These are phyloP conservation scores for Champsocephalus gunnari DNA, from an alignment of 2,797 vertebrate genomes.

Conservation along the genomic window DNA sequence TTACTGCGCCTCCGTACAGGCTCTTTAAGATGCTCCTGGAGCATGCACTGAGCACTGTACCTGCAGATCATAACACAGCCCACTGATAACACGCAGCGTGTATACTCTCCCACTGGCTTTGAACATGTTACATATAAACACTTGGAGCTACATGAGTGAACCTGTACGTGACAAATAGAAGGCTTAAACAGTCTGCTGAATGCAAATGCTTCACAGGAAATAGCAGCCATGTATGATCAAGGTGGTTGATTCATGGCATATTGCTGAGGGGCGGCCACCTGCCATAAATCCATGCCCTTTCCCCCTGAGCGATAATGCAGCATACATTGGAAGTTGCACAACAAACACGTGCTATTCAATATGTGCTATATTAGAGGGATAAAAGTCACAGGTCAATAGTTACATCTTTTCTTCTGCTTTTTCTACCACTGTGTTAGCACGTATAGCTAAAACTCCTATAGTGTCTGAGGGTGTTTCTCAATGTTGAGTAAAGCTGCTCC, in stretches of 20 bases:
- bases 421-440: conserved; percentile 26
- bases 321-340: conserved; percentile 67
- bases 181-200: conserved; percentile 8
- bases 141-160: conserved; percentile 14
- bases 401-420: conserved; percentile 63
- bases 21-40: conserved; percentile 68
- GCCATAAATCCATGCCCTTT: conserved; percentile 75
- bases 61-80: conserved; percentile 64
- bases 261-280: conserved; percentile 46
- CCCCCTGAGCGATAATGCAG: conserved; percentile 69
- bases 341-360: conserved; percentile 34
- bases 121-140: conserved; percentile 41
- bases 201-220: conserved; percentile 24
- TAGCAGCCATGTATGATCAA: conserved; percentile 18
- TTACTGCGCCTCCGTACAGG: conserved; percentile 60
- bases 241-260: conserved; percentile 26
- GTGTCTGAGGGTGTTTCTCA: neutral
- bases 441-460: neutral
- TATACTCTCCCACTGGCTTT: conserved; percentile 27
- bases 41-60: conserved; percentile 44
- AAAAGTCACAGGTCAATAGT: conserved; percentile 65
- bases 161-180: conserved; percentile 19
- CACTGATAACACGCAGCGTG: conserved; percentile 48
- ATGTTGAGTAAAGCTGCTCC: too few relatives aligned
- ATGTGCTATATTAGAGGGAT: conserved; percentile 61